Evolutionary conservation across 2,113 vertebrate genomes (phyloP), one percentile per base, ranked within the genome.

Genomic region (Beaufortia kweichowensis): DNA sequence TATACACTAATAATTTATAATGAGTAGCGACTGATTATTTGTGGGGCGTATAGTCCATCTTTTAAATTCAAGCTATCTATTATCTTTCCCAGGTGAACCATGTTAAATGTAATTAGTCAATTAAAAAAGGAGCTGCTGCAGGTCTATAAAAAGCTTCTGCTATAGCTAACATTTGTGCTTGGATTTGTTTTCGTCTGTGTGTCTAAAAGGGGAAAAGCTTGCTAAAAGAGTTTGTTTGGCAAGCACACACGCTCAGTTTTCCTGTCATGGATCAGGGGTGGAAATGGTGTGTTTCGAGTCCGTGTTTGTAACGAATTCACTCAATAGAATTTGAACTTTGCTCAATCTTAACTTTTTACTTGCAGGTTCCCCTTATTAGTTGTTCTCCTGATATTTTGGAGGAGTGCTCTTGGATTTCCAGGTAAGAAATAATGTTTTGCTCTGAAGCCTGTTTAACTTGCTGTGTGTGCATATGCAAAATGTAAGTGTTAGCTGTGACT

Each of bases 361-460:
- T 65, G 35, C 24, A 65, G 62, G 62, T 24, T 43, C 7, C n/a
- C 21, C 21, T 23, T 63, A n/a, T 21, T 63, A 1, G 35, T 65
- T 1, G 6, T 41, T 1, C 1, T 65, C 12, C 35, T 64, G n/a
- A 0, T 43, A 1, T 43, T 43, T 59, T 59, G 56, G 6, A 15
- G 1, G 0, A 17, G 11, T 65, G 21, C 14, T 43, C 6, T 0
- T 65, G n/a, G 35, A 2, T 33, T 64, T 35, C 35, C 11, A 39
- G 61, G 61, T 64, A 10, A 41, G 31, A 57, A n/a, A n/a, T n/a
- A 35, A 35, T 35, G n/a, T n/a, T n/a, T n/a, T n/a, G n/a, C n/a
- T n/a, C n/a, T n/a, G n/a, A n/a, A n/a, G n/a, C n/a, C n/a, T n/a
- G n/a, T n/a, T n/a, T n/a, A n/a, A n/a, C n/a, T n/a, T n/a, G n/a